Evolutionary conservation across 2,797 vertebrate genomes (phyloP).

Genomic region (Silurus lanzhouensis): DNA sequence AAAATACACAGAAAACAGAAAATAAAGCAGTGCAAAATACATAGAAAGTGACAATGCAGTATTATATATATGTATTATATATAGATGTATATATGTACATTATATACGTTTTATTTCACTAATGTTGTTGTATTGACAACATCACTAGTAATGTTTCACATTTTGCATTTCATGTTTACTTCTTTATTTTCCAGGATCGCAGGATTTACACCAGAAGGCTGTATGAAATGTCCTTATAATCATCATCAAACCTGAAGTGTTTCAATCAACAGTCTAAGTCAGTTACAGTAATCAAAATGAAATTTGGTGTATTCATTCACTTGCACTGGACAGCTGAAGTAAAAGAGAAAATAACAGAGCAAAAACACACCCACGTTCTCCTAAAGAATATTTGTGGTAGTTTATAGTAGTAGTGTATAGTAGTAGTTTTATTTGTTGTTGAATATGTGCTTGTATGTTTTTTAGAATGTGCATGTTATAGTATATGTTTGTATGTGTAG

Average conservation of each 20-base stretch:
- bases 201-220: neutral
- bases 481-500: slow-evolving; percentile 14
- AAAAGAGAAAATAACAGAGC: neutral
- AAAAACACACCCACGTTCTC: neutral
- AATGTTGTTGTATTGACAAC: neutral
- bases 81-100: no score
- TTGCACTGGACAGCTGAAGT: neutral
- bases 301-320: neutral
- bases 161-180: neutral
- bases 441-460: neutral
- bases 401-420: neutral
- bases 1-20: no score
- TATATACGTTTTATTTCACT: neutral
- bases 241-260: neutral
- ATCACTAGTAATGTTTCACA: neutral
- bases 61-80: no score
- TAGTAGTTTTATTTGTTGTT: neutral
- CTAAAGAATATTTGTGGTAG: neutral
- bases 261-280: neutral
- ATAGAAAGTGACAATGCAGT: no score
- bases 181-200: neutral
- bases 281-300: neutral
- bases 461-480: neutral
- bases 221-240: slow-evolving; percentile 14
- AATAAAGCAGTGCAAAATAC: no score